Percentiles rank a stretch among this genome's conserved stretches.
These are phyloP conservation scores for Podotricha telesiphe DNA, from an alignment of 2,888 invertebrate species.

Conservation along the genomic window DNA sequence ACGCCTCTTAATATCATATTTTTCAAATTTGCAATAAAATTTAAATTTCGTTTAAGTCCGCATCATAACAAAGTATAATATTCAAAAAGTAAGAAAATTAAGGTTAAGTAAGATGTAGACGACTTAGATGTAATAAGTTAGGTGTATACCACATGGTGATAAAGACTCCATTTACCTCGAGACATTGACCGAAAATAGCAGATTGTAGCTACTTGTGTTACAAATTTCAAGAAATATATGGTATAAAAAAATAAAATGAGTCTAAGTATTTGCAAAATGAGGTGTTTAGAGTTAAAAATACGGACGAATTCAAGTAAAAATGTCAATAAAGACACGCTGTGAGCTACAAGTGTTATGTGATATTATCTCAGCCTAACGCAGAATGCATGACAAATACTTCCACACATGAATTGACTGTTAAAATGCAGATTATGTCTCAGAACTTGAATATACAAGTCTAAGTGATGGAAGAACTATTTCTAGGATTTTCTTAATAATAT, in stretches of 20 bases:
- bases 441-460: constrained; percentile 55
- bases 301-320: constrained; percentile 35
- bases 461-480: constrained; percentile 26
- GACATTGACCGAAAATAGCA: constrained; percentile 37
- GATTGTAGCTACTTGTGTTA: constrained; percentile 37
- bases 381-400: constrained; percentile 59
- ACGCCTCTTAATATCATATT: constrained; percentile 42
- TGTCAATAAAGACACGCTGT: constrained; percentile 41
- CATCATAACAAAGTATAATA: background rate
- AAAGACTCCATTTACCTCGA: constrained; percentile 32
- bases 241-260: constrained; percentile 7
- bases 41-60: too few species aligned
- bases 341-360: constrained; percentile 51
- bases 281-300: constrained; percentile 19
- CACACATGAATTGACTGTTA: constrained; percentile 58
- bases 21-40: too few species aligned
- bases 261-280: constrained; percentile 8
- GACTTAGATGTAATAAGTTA: constrained; percentile 12
- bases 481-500: background rate
- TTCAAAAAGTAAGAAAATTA: background rate
- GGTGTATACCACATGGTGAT: constrained; percentile 16
- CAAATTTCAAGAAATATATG: constrained; percentile 33
- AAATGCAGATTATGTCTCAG: constrained; percentile 52
- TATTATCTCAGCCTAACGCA: constrained; percentile 58
- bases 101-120: background rate